Conservation (phyloP, 2,888 invertebrate species). For the Crioceris asparagi region DNA sequence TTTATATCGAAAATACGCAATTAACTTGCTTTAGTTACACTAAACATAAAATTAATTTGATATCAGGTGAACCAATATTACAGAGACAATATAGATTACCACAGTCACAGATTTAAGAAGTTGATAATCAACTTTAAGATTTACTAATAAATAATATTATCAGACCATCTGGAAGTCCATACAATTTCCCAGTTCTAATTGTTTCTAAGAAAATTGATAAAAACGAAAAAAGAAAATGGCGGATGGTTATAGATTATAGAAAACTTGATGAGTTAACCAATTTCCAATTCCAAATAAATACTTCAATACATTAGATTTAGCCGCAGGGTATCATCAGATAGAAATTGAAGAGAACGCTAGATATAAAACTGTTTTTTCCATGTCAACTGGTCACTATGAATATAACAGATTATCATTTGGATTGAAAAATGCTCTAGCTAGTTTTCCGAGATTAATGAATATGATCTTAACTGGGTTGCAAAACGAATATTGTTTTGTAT, state of each 20-base stretch:
- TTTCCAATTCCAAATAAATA: slow-evolving; percentile 7
- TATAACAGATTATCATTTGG: slow-evolving; percentile 11
- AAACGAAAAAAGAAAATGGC: slow-evolving; percentile 10
- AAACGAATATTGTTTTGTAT: slow-evolving; percentile 11
- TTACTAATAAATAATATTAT: no score
- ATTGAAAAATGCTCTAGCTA: slow-evolving; percentile 12
- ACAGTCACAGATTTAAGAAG: no score
- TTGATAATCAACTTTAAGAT: no score
- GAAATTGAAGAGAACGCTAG: slow-evolving; percentile 9
- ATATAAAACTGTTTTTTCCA: slow-evolving; percentile 11
- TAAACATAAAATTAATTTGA: no score
- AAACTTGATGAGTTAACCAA: slow-evolving; percentile 6
- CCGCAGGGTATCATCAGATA: slow-evolving; percentile 14
- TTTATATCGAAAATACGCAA: no score
- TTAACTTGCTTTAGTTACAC: no score
- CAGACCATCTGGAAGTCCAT: no score
- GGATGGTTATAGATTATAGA: slow-evolving; percentile 7
- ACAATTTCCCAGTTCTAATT: slow-evolving; percentile 7
- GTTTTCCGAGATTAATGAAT: slow-evolving; percentile 13
- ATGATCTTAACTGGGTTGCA: slow-evolving; percentile 11
- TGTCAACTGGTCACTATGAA: slow-evolving; percentile 9
- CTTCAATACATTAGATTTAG: slow-evolving; percentile 7
- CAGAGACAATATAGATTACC: no score
- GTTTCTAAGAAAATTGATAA: slow-evolving; percentile 13
- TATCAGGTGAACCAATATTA: no score